Conservation (phyloP, 2,113 vertebrate genomes). For the Epinephelus lanceolatus region DNA sequence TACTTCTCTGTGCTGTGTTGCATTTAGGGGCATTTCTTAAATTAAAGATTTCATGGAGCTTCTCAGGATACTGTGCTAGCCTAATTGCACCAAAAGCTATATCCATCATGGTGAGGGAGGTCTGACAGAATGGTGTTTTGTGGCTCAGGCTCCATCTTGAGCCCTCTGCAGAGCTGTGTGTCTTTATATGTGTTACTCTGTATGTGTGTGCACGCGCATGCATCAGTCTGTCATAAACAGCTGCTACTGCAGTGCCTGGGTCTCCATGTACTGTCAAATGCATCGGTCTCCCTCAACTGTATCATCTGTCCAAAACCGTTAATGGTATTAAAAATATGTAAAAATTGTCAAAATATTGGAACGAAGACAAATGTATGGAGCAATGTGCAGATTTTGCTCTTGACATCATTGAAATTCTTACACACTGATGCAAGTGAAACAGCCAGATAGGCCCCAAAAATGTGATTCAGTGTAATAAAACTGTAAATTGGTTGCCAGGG, state of each 20-base stretch:
- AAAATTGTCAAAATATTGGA: slow-evolving; percentile 10
- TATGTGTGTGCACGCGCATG: slow-evolving; percentile 45
- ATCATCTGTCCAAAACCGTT: background rate
- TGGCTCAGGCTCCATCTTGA: slow-evolving; percentile 79
- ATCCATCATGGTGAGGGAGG: slow-evolving; percentile 10
- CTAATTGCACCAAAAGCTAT: slow-evolving; percentile 27
- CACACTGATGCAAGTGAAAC: slow-evolving; percentile 37
- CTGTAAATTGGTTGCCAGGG: slow-evolving; percentile 48
- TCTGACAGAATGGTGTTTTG: slow-evolving; percentile 63
- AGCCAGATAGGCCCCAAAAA: slow-evolving; percentile 15
- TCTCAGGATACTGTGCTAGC: background rate
- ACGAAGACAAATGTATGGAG: background rate
- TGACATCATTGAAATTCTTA: slow-evolving; percentile 45
- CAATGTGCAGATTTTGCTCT: slow-evolving; percentile 30
- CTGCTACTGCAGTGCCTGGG: slow-evolving; percentile 72
- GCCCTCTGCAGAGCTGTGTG: slow-evolving; percentile 73
- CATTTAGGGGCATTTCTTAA: background rate
- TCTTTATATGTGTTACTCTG: slow-evolving; percentile 42
- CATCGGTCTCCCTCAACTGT: background rate
- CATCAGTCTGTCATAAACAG: slow-evolving; percentile 69
- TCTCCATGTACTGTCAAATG: slow-evolving; percentile 45
- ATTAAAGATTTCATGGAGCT: background rate
- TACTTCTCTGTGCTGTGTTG: slow-evolving; percentile 4
- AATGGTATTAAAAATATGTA: background rate
- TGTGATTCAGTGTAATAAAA: slow-evolving; percentile 43